A percentile compares a stretch with the other conserved stretches of the same genome.
Conservation (phyloP, 1,140 invertebrate species). For the Orchestia grillus region DNA sequence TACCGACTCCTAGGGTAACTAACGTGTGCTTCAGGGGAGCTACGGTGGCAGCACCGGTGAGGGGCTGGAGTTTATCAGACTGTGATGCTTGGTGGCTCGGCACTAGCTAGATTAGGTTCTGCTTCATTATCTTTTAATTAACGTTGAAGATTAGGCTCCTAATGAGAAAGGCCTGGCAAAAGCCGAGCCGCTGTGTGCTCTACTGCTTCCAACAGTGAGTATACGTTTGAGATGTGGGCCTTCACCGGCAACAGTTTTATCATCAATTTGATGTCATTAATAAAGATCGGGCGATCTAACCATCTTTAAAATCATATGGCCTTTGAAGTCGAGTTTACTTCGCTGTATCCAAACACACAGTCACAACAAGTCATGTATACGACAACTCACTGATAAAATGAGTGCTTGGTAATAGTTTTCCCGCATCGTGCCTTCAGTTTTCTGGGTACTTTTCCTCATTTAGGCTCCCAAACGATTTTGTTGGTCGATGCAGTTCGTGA, state of each 20-base stretch:
- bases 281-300: background rate
- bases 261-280: background rate
- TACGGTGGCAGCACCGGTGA: background rate
- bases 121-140: slow-evolving; percentile 54
- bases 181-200: background rate
- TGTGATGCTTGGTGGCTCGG: background rate
- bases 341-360: background rate
- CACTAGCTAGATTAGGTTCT: slow-evolving; percentile 16
- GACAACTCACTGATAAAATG: background rate
- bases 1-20: background rate
- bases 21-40: background rate
- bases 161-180: slow-evolving; percentile 10
- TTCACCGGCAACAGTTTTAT: background rate
- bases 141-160: slow-evolving; percentile 21
- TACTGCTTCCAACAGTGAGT: background rate
- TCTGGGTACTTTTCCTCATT: background rate
- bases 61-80: background rate
- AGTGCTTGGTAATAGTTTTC: background rate
- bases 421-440: background rate
- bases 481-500: background rate
- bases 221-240: background rate
- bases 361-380: background rate
- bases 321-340: background rate
- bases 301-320: background rate
- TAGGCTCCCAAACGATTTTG: background rate